These are phyloP conservation scores for Brachystomella parvula DNA, from an alignment of 1,140 invertebrate species.

Conservation along the genomic window DNA sequence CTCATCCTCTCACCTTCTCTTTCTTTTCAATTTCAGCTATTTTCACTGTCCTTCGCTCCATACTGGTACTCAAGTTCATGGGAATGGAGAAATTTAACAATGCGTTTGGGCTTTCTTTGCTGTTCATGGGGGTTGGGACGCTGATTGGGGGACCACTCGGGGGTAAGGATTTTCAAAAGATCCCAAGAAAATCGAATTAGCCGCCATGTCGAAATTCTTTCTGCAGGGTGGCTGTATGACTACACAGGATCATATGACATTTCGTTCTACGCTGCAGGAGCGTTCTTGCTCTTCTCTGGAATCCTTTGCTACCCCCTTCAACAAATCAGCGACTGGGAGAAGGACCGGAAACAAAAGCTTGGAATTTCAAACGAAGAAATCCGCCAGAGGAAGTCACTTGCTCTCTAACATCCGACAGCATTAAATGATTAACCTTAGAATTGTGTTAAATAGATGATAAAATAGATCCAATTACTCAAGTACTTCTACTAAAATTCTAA, in stretches of 20 bases:
- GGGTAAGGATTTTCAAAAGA: slow-evolving; percentile 12
- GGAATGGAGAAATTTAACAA: slow-evolving; percentile 31
- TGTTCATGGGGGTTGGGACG: slow-evolving; percentile 29
- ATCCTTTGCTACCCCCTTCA: slow-evolving; percentile 62
- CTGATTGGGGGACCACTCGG: slow-evolving; percentile 23
- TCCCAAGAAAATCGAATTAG: background rate
- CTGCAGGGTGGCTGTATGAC: slow-evolving; percentile 71
- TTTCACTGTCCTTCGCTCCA: slow-evolving; percentile 12
- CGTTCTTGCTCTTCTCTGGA: slow-evolving; percentile 77
- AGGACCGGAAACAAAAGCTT: background rate
- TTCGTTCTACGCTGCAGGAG: slow-evolving; percentile 78
- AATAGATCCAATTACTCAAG: background rate
- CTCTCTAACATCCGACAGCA: background rate
- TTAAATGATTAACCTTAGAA: no score
- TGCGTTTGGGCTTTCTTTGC: slow-evolving; percentile 29
- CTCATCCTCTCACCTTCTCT: no score
- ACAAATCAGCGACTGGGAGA: slow-evolving; percentile 43
- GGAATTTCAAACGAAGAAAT: background rate
- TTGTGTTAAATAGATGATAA: no score
- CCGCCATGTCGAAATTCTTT: slow-evolving; percentile 25
- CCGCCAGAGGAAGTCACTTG: background rate
- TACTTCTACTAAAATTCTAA: no score
- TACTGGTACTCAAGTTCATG: slow-evolving; percentile 26
- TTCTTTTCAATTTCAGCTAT: background rate
- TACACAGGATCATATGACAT: slow-evolving; percentile 66